Base-by-base conservation (phyloP, 2,888 invertebrate genomes). In the Tribolium freemani region DNA sequence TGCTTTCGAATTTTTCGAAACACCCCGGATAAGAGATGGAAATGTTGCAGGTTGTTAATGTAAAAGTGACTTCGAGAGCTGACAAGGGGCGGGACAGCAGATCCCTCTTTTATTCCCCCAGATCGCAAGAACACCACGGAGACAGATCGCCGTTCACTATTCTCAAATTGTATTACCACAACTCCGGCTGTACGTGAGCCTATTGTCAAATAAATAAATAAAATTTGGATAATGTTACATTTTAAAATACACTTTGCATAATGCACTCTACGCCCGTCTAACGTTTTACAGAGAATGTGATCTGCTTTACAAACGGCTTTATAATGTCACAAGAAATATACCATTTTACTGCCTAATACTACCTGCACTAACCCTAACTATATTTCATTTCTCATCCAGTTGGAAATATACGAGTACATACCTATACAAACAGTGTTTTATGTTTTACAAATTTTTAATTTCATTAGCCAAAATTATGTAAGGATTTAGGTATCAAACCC, bases 181-280 rank as follows among this genome's bases (percentile, higher is more conserved):
- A 84, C 84, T 84, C 82, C 81, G 79, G 81, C 74, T 78, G 83
- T 85, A 87, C 87, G 87, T 87, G 87, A 86, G 86, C 86, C 86
- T 86, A 86, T 87, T 87, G 86, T 86, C 85, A 87, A 87, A 86
- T 86, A 87, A 86, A 87, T 86, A 86, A 86, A 86, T 86, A 85
- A 86, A 84, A 85, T 86, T 86, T 86, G 86, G 83, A 85, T 86
- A 86, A 85, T 84, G 86, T 86, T 85, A 86, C 86, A 84, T 86
- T 86, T 86, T 86, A 86, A 86, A 85, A 85, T 85, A 86, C 84
- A 83, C 84, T 86, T 85, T 86, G 85, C 86, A 86, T 85, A 86
- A 86, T 86, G 83, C 81, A 78, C 83, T 79, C 81, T 58, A 60
- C 70, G 60, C 69, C 67, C 77, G 75, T 75, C 77, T 78, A 76